Evolutionary conservation across 2,113 vertebrate species (phyloP), one percentile per base, ranked within the genome.

Genomic region (Picathartes gymnocephalus): DNA sequence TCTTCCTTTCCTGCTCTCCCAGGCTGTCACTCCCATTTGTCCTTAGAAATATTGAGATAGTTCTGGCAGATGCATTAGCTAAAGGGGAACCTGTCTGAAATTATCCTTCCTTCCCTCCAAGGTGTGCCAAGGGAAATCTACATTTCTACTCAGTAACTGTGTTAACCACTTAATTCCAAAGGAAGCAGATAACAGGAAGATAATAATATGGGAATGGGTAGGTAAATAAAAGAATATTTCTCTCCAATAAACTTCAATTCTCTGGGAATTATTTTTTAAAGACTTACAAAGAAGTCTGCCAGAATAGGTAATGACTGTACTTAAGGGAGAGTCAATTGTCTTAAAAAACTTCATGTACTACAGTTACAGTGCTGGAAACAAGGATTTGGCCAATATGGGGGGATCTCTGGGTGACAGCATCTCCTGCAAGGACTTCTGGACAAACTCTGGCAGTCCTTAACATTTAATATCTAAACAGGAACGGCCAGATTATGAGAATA

Each of bases 161-260:
- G 22, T 89, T 96, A 95, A 92, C 92, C 39, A 10, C 71, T 83
- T 90, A 78, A 86, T 89, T 94, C 87, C 94, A 95, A 93, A 88
- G 86, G 81, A 94, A 96, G 50, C 30, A 92, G 79, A 85, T 86
- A 90, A 66, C 62, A 89, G 81, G 60, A 94, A 89, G 72, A 48
- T 71, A 93, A 79, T 94, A 91, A 54, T 73, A 53, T 88, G 95
- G 85, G 95, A 96, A 96, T 95, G 90, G 94, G 56, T 48, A 78
- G 91, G 92, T 96, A 97, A 97, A 97, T 96, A 97, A 91, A 93
- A 89, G 35, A 93, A 91, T 96, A 94, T 90, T 93, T 97, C 69
- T 79, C 45, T 77, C 64, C 68, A 93, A 56, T 95, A 97, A 97
- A 91, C 87, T 56, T 89, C 73, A 88, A 2, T 74, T 93, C 60